These are phyloP conservation scores for Bedellia somnulentella DNA, from an alignment of 2,888 invertebrate genomes.

Conservation along the genomic window DNA sequence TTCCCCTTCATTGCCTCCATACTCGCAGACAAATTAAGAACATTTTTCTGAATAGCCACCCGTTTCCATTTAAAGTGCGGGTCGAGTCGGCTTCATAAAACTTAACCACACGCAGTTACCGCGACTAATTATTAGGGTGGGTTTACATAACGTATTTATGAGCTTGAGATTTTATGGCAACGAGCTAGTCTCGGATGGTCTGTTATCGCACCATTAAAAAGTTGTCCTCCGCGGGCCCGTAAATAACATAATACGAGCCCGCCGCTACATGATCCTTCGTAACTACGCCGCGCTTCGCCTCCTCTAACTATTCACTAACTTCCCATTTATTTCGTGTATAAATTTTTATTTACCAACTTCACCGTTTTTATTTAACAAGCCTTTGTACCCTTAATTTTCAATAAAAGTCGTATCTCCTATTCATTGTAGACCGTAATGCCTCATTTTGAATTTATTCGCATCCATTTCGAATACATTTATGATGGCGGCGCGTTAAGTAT, in stretches of 20 bases:
- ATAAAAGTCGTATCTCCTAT: too few relatives aligned
- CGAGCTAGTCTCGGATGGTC: slow-evolving; percentile 48
- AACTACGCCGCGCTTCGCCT: too few relatives aligned
- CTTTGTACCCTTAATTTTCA: too few relatives aligned
- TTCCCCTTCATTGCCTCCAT: slow-evolving; percentile 43
- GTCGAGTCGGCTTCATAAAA: slow-evolving; percentile 48
- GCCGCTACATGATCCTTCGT: slow-evolving; percentile 16
- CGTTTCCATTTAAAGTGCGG: slow-evolving; percentile 28
- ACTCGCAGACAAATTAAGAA: slow-evolving; percentile 49
- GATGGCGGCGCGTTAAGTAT: too few relatives aligned
- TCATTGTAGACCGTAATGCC: too few relatives aligned
- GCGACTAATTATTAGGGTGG: slow-evolving; percentile 59
- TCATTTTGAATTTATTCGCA: too few relatives aligned
- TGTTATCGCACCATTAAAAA: slow-evolving; percentile 59
- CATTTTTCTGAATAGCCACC: slow-evolving; percentile 42
- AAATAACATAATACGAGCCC: slow-evolving; percentile 47
- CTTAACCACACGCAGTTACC: slow-evolving; percentile 54
- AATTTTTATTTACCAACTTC: too few relatives aligned
- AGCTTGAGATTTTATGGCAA: slow-evolving; percentile 52
- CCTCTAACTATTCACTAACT: too few relatives aligned
- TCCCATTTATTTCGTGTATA: too few relatives aligned
- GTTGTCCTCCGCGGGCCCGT: slow-evolving; percentile 51
- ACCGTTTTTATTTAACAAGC: too few relatives aligned
- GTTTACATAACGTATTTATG: slow-evolving; percentile 61
- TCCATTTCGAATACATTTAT: too few relatives aligned